A percentile compares a stretch with the other conserved stretches of the same genome.
phyloP scores from a whole-genome alignment of 2,113 vertebrate genomes.

The Trachemys scripta region DNA sequence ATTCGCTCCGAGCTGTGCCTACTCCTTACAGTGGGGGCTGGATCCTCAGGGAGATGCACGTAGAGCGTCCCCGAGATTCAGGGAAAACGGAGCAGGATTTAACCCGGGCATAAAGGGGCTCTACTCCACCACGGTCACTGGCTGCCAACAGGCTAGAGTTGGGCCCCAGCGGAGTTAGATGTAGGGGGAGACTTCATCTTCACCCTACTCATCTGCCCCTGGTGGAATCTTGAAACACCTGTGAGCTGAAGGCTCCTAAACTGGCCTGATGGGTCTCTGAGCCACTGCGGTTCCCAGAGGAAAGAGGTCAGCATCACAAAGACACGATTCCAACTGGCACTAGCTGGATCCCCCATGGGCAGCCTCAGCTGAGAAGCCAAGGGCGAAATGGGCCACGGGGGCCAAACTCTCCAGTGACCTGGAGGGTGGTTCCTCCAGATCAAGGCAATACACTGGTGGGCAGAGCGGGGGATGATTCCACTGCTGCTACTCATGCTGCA shows the following conservation, averaged over 20 bases:
- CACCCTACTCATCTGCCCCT: not conserved
- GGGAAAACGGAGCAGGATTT: not conserved
- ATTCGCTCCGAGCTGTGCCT: not conserved
- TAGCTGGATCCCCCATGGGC: not conserved
- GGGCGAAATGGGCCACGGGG: not conserved
- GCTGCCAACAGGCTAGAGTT: not conserved
- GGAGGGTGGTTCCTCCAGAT: not conserved
- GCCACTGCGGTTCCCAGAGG: not conserved
- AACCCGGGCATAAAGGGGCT: not conserved
- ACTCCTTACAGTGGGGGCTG: not conserved
- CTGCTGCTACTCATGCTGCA: not conserved
- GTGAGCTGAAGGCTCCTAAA: not conserved
- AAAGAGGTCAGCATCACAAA: not conserved
- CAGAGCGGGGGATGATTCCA: not conserved
- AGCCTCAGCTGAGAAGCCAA: not conserved
- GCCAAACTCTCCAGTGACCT: not conserved
- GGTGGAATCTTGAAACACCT: not conserved
- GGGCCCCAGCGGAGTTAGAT: not conserved
- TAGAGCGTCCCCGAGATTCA: not conserved
- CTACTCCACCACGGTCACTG: not conserved
- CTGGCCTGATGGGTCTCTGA: not conserved
- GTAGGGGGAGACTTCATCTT: not conserved
- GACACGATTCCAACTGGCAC: not conserved
- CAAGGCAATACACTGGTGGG: not conserved
- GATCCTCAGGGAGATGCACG: not conserved